These are phyloP conservation scores for Drosophila kambysellisi DNA, from an alignment of 2,888 invertebrate genomes.

Conservation along the genomic window DNA sequence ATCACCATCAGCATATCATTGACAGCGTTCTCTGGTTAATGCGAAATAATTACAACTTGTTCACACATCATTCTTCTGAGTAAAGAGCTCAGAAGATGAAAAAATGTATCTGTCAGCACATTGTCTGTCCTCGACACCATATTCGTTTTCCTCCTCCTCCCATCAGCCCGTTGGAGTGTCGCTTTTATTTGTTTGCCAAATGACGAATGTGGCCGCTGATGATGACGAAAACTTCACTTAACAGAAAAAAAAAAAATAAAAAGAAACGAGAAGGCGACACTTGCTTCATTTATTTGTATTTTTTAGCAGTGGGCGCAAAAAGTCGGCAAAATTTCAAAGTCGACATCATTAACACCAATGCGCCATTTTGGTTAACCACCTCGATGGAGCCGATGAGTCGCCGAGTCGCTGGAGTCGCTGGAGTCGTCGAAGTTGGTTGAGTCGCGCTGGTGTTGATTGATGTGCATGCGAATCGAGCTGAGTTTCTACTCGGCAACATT, in stretches of 20 bases:
- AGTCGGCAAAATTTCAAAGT: conserved; percentile 76
- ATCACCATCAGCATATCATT: conserved; percentile 50
- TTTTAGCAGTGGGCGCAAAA: conserved; percentile 64
- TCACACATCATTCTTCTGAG: conserved; percentile 68
- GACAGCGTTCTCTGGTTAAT: conserved; percentile 58
- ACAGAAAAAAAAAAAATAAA: conserved; percentile 18
- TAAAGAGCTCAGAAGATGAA: conserved; percentile 23
- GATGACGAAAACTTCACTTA: conserved; percentile 60
- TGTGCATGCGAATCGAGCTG: conserved; percentile 32
- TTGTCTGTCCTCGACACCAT: conserved; percentile 36
- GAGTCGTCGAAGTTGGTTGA: conserved; percentile 3
- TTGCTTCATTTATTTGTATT: conserved; percentile 70
- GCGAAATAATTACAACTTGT: conserved; percentile 81
- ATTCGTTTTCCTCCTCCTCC: background rate
- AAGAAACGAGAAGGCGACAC: conserved; percentile 53
- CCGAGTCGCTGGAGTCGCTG: conserved; percentile 21
- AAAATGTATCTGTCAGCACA: conserved; percentile 68
- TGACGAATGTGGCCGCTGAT: conserved; percentile 70
- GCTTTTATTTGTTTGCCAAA: conserved; percentile 75
- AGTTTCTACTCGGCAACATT: conserved; percentile 31
- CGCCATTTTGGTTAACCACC: conserved; percentile 65
- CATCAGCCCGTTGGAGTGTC: conserved; percentile 15
- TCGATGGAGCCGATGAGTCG: conserved; percentile 35
- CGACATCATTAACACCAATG: conserved; percentile 77
- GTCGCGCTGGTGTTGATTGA: conserved; percentile 62